Evolutionary conservation across 2,113 vertebrate species (phyloP).

Genomic region (Odocoileus hemionus): DNA sequence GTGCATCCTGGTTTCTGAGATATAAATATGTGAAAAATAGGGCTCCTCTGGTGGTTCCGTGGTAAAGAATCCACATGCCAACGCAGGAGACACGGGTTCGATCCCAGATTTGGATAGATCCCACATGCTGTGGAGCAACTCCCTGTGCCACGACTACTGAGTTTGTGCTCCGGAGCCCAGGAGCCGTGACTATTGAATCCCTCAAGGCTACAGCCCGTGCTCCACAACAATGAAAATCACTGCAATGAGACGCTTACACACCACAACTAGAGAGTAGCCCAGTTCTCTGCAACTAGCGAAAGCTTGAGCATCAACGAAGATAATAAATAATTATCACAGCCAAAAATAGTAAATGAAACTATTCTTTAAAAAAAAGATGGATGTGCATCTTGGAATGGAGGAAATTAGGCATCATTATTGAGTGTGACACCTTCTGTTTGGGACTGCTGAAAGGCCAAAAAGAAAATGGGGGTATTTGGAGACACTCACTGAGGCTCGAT

Average conservation of each 20-base stretch:
- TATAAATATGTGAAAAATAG: background rate
- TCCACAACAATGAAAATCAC: background rate
- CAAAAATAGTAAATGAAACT: background rate
- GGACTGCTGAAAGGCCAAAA: background rate
- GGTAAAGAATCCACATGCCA: background rate
- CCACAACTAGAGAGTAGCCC: background rate
- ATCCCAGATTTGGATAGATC: background rate
- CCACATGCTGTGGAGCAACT: background rate
- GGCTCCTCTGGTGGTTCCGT: background rate
- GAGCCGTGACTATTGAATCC: background rate
- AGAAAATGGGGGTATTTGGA: background rate
- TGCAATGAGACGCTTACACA: background rate
- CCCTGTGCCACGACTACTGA: background rate
- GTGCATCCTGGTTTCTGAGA: background rate
- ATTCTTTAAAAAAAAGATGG: background rate
- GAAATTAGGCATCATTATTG: background rate
- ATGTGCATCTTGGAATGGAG: background rate
- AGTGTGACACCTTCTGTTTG: background rate
- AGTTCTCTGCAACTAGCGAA: background rate
- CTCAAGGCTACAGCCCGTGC: accelerated
- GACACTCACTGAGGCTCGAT: background rate
- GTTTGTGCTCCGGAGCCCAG: background rate
- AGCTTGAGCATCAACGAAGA: background rate
- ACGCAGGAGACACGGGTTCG: background rate
- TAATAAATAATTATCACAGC: background rate